Percentiles rank a stretch among this genome's conserved stretches.
These are phyloP conservation scores for Brachionus calyciflorus DNA, from an alignment of 1,140 invertebrate genomes.

Conservation along the genomic window DNA sequence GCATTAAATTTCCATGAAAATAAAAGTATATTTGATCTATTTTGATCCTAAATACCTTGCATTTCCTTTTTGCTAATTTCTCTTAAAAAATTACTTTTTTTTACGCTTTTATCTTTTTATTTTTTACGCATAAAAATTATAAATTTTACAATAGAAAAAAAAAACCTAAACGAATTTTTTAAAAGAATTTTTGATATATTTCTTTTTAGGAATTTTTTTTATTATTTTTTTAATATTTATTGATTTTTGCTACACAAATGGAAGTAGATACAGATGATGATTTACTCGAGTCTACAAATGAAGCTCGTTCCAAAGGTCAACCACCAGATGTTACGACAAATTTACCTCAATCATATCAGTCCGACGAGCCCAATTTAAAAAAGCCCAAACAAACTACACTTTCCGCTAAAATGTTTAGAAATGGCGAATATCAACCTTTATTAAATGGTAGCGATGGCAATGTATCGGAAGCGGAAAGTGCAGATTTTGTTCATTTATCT, in stretches of 20 bases:
- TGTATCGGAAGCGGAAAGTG: background rate
- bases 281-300: conserved; percentile 7
- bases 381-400: conserved; percentile 10
- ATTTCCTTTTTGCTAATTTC: too few relatives aligned
- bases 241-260: background rate
- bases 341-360: conserved; percentile 18
- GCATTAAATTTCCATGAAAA: too few relatives aligned
- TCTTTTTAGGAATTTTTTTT: too few relatives aligned
- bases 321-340: conserved; percentile 36
- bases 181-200: too few relatives aligned
- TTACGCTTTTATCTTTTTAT: too few relatives aligned
- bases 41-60: too few relatives aligned
- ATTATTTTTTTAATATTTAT: too few relatives aligned
- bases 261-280: conserved; percentile 44
- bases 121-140: too few relatives aligned
- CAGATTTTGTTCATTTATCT: conserved; percentile 44
- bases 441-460: conserved; percentile 1
- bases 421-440: conserved; percentile 33
- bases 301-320: background rate
- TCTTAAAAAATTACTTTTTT: too few relatives aligned
- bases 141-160: too few relatives aligned
- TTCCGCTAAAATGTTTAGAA: background rate
- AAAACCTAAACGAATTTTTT: too few relatives aligned
- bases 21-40: too few relatives aligned
- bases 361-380: background rate